Evolutionary conservation across 1,140 invertebrate species (phyloP).

Genomic region (Nasonia giraulti): DNA sequence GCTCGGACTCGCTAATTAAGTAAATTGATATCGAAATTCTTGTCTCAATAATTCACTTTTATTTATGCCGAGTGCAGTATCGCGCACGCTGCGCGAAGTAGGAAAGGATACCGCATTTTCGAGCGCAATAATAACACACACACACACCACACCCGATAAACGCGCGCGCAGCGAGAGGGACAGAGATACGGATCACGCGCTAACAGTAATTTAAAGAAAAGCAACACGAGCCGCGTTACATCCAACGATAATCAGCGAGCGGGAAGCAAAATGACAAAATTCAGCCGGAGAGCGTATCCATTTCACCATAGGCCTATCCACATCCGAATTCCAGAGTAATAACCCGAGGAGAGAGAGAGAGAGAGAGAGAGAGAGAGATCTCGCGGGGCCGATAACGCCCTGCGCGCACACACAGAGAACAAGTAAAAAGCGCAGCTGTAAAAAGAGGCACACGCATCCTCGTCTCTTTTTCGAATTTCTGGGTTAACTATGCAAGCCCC

Average conservation of each 20-base stretch:
- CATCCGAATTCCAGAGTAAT: constrained; percentile 20
- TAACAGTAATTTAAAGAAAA: background rate
- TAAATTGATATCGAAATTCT: background rate
- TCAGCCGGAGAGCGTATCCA: constrained; percentile 1
- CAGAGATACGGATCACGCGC: background rate
- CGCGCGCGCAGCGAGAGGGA: too few relatives aligned
- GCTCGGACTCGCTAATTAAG: background rate
- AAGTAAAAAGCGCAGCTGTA: constrained; percentile 5
- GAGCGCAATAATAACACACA: background rate
- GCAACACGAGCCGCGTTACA: background rate
- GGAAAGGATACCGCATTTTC: background rate
- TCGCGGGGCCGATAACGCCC: background rate
- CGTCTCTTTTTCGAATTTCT: constrained; percentile 44
- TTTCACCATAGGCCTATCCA: background rate
- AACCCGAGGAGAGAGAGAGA: background rate
- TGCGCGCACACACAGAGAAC: background rate
- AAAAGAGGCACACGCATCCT: constrained; percentile 16
- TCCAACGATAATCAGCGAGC: background rate
- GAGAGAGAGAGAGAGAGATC: background rate
- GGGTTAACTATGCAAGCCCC: constrained; percentile 36
- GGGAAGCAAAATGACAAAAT: background rate
- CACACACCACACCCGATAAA: background rate
- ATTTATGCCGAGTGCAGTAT: background rate
- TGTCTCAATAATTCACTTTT: background rate
- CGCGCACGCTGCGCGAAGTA: background rate